Evolutionary conservation across 2,888 invertebrate species (phyloP).

Genomic region (Galerucella nymphaeae): DNA sequence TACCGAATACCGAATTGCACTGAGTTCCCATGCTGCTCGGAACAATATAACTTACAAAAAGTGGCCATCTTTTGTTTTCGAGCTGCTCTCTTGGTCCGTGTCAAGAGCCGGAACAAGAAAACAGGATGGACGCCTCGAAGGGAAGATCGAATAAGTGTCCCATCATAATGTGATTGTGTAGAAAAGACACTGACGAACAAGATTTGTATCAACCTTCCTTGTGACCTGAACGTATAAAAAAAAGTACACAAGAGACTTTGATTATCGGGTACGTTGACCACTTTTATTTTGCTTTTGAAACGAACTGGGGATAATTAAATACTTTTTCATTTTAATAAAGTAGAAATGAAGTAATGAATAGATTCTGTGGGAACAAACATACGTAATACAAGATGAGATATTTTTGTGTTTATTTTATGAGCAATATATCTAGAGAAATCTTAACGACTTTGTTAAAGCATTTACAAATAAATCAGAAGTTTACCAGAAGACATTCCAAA

Average conservation of each 20-base stretch:
- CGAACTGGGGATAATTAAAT: background rate
- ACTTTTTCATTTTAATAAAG: background rate
- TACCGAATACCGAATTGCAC: slow-evolving; percentile 39
- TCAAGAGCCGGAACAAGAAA: slow-evolving; percentile 40
- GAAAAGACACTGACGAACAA: slow-evolving; percentile 26
- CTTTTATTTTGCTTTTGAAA: slow-evolving; percentile 1
- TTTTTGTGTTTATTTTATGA: too few relatives aligned
- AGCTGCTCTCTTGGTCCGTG: slow-evolving; percentile 42
- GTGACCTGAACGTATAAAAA: slow-evolving; percentile 17
- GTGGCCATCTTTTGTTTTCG: slow-evolving; percentile 45
- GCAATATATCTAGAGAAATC: too few relatives aligned
- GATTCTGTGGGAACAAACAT: background rate
- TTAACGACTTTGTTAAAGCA: too few relatives aligned
- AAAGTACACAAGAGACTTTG: slow-evolving; percentile 14
- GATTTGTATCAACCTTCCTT: slow-evolving; percentile 25
- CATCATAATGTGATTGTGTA: slow-evolving; percentile 30
- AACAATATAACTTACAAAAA: slow-evolving; percentile 46
- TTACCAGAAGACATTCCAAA: too few relatives aligned
- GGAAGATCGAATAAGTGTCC: slow-evolving; percentile 29
- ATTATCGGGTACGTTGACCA: slow-evolving; percentile 19
- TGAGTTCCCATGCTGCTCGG: slow-evolving; percentile 44
- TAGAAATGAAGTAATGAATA: background rate
- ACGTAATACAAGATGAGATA: too few relatives aligned
- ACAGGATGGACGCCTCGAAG: slow-evolving; percentile 35
- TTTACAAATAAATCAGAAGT: too few relatives aligned